These are phyloP conservation scores for Bufotes viridis DNA, from an alignment of 2,797 vertebrate species.

Conservation along the genomic window DNA sequence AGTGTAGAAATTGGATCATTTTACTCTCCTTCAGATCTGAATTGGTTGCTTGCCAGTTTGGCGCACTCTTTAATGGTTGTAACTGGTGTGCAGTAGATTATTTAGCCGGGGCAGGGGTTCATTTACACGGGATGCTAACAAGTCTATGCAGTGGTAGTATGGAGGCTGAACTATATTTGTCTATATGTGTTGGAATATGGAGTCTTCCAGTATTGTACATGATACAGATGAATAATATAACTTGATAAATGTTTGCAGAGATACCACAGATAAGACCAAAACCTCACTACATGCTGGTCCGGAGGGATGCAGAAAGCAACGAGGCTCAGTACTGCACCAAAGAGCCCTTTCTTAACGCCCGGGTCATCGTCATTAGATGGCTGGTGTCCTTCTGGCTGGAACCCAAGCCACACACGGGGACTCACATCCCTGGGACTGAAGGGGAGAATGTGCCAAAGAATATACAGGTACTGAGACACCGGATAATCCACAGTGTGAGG, in stretches of 20 bases:
- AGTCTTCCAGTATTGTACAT: neutral
- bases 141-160: no score
- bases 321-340: conserved; percentile 94
- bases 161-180: no score
- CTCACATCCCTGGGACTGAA: conserved; percentile 94
- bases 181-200: no score
- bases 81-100: no score
- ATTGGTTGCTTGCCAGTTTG: no score
- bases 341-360: conserved; percentile 94
- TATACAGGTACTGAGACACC: conserved; percentile 85
- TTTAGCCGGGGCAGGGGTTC: no score
- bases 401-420: conserved; percentile 86
- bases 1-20: no score
- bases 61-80: no score
- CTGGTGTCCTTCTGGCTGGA: conserved; percentile 99
- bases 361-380: conserved; percentile 98
- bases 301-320: conserved; percentile 90
- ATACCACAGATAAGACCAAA: conserved; percentile 94
- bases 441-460: conserved; percentile 97
- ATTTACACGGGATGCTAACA: no score
- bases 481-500: neutral
- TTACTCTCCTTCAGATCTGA: no score
- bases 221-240: neutral
- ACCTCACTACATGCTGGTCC: conserved; percentile 91
- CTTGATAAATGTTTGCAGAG: conserved; percentile 73